A percentile compares a stretch with the other conserved stretches of the same genome.
These are phyloP conservation scores for Phyllostomus discolor DNA, from an alignment of 2,113 vertebrate genomes.

Conservation along the genomic window DNA sequence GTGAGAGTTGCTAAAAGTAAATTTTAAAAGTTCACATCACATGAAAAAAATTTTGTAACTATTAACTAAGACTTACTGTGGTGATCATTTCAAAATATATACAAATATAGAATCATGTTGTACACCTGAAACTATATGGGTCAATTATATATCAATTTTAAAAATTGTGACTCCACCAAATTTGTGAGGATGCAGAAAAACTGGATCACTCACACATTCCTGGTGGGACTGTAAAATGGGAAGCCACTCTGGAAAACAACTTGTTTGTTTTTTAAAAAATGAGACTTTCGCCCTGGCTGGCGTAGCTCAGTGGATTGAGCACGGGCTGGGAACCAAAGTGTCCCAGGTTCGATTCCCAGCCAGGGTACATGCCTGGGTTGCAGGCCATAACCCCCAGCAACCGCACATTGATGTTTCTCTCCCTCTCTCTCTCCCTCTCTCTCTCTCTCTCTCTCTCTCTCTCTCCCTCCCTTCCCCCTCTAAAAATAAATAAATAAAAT, in stretches of 20 bases:
- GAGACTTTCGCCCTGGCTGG: no score
- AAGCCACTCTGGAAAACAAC: background rate
- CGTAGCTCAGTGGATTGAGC: no score
- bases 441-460: no score
- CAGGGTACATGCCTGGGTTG: no score
- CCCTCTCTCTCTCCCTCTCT: no score
- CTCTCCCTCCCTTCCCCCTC: no score
- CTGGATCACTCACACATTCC: background rate
- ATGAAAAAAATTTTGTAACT: background rate
- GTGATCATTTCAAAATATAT: background rate
- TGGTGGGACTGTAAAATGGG: background rate
- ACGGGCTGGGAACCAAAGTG: no score
- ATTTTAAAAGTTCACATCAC: background rate
- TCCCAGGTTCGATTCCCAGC: no score
- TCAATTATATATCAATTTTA: background rate
- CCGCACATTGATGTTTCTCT: no score
- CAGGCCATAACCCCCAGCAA: no score
- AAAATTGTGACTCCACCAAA: background rate
- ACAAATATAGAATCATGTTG: background rate
- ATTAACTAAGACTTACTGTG: no score
- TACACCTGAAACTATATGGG: background rate
- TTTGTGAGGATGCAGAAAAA: background rate
- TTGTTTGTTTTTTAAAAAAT: background rate
- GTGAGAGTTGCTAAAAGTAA: background rate
- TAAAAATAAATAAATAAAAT: no score